A percentile compares a stretch with the other conserved stretches of the same genome.
phyloP scores from a whole-genome alignment of 2,888 invertebrate species.

The Drosophila formosana region DNA sequence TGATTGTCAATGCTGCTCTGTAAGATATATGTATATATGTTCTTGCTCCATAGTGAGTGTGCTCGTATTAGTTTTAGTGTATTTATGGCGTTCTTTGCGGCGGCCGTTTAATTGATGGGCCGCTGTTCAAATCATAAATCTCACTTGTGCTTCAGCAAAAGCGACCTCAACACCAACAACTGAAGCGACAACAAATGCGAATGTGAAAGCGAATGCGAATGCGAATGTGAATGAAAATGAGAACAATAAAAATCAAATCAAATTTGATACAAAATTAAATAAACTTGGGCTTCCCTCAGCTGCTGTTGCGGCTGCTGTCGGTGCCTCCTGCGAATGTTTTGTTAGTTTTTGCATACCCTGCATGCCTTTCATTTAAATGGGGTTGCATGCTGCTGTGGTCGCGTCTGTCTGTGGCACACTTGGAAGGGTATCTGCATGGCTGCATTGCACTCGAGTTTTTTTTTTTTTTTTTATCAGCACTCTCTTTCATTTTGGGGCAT shows the following conservation, averaged over 20 bases:
- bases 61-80: constrained; percentile 22
- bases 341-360: constrained; percentile 42
- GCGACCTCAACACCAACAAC: constrained; percentile 9
- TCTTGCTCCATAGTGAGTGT: background rate
- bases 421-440: background rate
- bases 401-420: background rate
- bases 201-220: background rate
- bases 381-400: constrained; percentile 2
- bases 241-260: constrained; percentile 62
- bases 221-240: background rate
- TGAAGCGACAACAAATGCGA: constrained; percentile 2
- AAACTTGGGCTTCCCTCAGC: constrained; percentile 56
- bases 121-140: constrained; percentile 53
- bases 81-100: constrained; percentile 30
- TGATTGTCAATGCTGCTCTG: constrained; percentile 55
- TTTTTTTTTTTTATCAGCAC: constrained; percentile 23
- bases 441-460: background rate
- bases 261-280: constrained; percentile 74
- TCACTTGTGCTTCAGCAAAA: constrained; percentile 15
- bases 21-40: constrained; percentile 1
- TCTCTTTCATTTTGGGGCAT: constrained; percentile 46
- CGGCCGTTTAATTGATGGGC: constrained; percentile 54
- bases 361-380: background rate
- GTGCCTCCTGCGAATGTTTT: constrained; percentile 28
- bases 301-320: constrained; percentile 48